Evolutionary conservation across 64 coral and sea anemone species (phyloP).

Genomic region (Actinia equina): DNA sequence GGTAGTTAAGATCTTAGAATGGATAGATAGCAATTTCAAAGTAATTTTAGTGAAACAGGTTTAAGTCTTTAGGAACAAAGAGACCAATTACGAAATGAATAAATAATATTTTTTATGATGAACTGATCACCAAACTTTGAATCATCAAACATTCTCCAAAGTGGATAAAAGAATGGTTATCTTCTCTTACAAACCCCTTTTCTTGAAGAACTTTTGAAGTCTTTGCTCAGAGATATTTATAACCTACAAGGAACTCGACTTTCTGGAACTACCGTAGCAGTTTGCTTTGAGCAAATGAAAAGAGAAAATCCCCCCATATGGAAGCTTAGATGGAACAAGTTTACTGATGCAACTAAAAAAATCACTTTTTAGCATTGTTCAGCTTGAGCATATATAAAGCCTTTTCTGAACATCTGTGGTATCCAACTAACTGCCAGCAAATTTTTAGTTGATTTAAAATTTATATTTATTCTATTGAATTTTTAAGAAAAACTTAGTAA

Average conservation of each 20-base stretch:
- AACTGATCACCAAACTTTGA: background rate
- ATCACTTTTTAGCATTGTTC: too few relatives aligned
- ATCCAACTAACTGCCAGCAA: background rate
- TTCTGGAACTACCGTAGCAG: slow-evolving; percentile 7
- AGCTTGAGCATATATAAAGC: background rate
- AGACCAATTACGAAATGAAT: slow-evolving; percentile 1
- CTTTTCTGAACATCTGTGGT: background rate
- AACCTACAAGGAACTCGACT: background rate
- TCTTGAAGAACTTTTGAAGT: background rate
- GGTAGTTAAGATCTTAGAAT: background rate
- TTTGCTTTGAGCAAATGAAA: slow-evolving; percentile 15
- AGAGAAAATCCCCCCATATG: background rate
- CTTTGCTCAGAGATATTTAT: background rate
- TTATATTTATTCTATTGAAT: background rate
- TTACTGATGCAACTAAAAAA: background rate
- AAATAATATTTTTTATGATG: slow-evolving; percentile 3
- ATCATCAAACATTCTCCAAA: background rate
- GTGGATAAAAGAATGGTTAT: background rate
- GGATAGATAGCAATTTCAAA: too few relatives aligned
- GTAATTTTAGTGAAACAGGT: background rate
- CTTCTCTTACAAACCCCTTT: background rate
- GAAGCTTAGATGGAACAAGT: background rate
- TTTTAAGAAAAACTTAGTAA: background rate
- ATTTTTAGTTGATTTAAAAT: background rate
- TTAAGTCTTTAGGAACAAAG: background rate